Conservation (phyloP, 2,113 vertebrate species). For the Channa argus region DNA sequence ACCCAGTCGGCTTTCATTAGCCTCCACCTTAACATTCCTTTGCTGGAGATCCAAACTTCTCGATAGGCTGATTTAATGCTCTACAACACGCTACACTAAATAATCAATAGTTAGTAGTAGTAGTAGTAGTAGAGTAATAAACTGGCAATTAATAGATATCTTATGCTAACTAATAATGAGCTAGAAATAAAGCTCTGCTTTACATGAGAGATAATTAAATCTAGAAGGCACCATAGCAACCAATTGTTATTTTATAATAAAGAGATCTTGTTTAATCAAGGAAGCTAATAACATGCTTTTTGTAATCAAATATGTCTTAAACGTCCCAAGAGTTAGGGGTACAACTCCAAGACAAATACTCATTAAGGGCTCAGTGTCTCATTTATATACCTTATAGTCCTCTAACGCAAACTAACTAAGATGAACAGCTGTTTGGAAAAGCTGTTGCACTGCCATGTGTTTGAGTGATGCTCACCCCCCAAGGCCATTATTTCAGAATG, state of each 20-base stretch:
- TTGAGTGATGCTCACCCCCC: not conserved
- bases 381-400: slow-evolving; percentile 6
- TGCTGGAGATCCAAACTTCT: slow-evolving; percentile 25
- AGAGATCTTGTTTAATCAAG: too few species aligned
- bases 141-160: slow-evolving; percentile 21
- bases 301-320: too few species aligned
- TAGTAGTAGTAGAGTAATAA: not conserved
- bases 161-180: not conserved
- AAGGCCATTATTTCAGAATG: slow-evolving; percentile 29
- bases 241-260: too few species aligned
- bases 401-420: not conserved
- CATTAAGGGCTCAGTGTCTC: not conserved
- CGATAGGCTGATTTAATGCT: not conserved
- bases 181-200: not conserved
- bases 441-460: slow-evolving; percentile 23
- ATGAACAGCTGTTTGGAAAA: slow-evolving; percentile 47
- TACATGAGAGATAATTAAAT: too few species aligned
- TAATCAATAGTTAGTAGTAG: not conserved
- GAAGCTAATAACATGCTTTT: too few species aligned
- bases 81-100: not conserved
- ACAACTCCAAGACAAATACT: not conserved
- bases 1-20: slow-evolving; percentile 78
- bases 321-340: too few species aligned
- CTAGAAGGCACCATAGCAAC: too few species aligned
- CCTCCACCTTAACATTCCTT: slow-evolving; percentile 56